Evolutionary conservation across 2,888 invertebrate genomes (phyloP), one percentile per base, ranked within the genome.

Genomic region (Oxyteleia sp.): DNA sequence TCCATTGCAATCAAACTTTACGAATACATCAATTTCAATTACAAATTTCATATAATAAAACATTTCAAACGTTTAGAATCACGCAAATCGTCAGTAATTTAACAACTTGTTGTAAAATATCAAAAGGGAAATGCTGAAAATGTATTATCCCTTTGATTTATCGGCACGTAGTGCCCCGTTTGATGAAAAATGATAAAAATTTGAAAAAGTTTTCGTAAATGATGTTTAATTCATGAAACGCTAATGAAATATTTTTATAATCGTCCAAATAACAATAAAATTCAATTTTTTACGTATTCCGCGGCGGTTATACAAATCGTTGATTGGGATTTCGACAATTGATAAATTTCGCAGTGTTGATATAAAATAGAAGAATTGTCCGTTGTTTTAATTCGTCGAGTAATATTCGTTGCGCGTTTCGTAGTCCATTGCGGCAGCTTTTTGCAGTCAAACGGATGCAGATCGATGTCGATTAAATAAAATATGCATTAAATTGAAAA

Each of bases 401-500:
- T 72, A 74, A 82, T 82, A 82, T 82, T 78, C 82, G 78, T 55
- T 53, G 57, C 72, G 78, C 78, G 82, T 82, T 68, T 69, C 76
- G 66, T 43, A 78, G 61, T 82, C 66, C 61, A 82, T 76, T 66
- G 72, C 63, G 20, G 47, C 72, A 57, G 74, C 49, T 83, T 83
- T 83, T 83, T 83, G 64, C 69, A 79, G 83, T 83, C 83, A 83
- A 83, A 79, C 83, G 72, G 72, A 78, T 83, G 82, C 82, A 83
- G 82, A 83, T 83, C 82, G 68, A 83, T 83, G 78, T 83, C 82
- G 82, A 83, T 78, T 78, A 68, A 83, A 83, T 83, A 78, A 83
- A 83, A 83, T 83, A 78, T 83, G 82, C 82, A 76, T 82, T 82
- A 76, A 76, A 82, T 78, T 78, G 71, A 82, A 82, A 82, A 76